Evolutionary conservation across 2,888 invertebrate genomes (phyloP).

Genomic region (Halictus quadricinctus): DNA sequence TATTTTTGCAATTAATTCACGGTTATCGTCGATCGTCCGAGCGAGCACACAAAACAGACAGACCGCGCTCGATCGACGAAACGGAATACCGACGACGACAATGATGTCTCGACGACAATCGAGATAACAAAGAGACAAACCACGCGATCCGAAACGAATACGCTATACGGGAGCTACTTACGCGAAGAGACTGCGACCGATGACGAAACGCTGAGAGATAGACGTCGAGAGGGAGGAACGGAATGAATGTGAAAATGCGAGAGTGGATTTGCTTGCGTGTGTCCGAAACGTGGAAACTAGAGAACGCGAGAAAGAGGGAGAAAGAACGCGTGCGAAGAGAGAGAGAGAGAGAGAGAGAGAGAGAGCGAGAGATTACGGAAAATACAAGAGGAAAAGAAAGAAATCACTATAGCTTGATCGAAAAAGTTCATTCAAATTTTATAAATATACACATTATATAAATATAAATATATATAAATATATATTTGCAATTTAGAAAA

Average conservation of each 20-base stretch:
- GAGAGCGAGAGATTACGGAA: conserved; percentile 17
- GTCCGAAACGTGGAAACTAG: conserved; percentile 13
- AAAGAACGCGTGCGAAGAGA: conserved; percentile 5
- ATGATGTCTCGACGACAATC: not conserved
- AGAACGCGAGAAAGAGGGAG: conserved; percentile 20
- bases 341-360: conserved; percentile 30
- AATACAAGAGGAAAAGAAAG: conserved; percentile 27
- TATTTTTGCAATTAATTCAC: conserved; percentile 79
- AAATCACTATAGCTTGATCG: conserved; percentile 63
- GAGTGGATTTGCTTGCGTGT: not conserved
- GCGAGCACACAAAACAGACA: conserved; percentile 31
- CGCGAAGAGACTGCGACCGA: not conserved
- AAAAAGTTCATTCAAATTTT: conserved; percentile 73
- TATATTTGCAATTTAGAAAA: conserved; percentile 73
- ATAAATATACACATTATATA: conserved; percentile 72
- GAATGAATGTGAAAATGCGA: conserved; percentile 2
- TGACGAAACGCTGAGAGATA: not conserved
- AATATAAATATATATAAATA: conserved; percentile 62
- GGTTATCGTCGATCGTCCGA: conserved; percentile 56
- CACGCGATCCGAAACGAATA: not conserved
- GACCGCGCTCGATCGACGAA: not conserved
- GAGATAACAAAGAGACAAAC: conserved; percentile 3
- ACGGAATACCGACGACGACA: not conserved
- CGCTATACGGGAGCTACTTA: conserved; percentile 28
- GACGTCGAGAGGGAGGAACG: not conserved